Evolutionary conservation across 2,797 vertebrate genomes (phyloP).

Genomic region (Coracias cyanogaster): DNA sequence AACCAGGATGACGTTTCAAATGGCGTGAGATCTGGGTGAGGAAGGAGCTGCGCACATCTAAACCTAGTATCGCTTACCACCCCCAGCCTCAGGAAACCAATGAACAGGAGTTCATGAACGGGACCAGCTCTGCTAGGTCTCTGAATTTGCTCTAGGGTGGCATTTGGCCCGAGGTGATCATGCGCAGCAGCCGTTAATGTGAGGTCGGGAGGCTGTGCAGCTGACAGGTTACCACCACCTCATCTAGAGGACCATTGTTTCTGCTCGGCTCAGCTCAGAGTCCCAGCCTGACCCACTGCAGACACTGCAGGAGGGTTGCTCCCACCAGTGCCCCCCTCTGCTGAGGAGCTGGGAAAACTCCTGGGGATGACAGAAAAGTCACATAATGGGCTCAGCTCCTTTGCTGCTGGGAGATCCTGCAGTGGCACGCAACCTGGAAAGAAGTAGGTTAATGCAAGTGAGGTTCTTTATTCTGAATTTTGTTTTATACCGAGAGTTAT

Average conservation of each 20-base stretch:
- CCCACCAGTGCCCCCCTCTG: neutral
- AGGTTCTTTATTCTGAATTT: constrained; percentile 34
- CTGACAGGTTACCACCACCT: neutral
- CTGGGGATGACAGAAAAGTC: neutral
- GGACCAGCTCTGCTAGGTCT: neutral
- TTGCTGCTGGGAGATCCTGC: neutral
- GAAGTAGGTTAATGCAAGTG: neutral
- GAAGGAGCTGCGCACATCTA: neutral
- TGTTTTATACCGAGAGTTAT: neutral
- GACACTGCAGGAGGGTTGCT: neutral
- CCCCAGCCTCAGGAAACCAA: neutral
- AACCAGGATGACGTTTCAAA: neutral
- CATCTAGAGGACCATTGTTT: neutral
- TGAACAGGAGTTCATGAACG: neutral
- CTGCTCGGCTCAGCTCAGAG: neutral
- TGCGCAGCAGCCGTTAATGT: accelerated
- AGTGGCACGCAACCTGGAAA: constrained; percentile 3
- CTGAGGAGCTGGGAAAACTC: neutral
- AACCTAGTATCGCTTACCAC: neutral
- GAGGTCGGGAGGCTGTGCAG: neutral
- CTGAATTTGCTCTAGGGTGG: neutral
- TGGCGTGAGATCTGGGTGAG: neutral
- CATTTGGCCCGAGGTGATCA: neutral
- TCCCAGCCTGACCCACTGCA: neutral
- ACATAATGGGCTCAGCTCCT: neutral